Evolutionary conservation across 2,113 vertebrate species (phyloP).

Genomic region (Trichechus manatus): DNA sequence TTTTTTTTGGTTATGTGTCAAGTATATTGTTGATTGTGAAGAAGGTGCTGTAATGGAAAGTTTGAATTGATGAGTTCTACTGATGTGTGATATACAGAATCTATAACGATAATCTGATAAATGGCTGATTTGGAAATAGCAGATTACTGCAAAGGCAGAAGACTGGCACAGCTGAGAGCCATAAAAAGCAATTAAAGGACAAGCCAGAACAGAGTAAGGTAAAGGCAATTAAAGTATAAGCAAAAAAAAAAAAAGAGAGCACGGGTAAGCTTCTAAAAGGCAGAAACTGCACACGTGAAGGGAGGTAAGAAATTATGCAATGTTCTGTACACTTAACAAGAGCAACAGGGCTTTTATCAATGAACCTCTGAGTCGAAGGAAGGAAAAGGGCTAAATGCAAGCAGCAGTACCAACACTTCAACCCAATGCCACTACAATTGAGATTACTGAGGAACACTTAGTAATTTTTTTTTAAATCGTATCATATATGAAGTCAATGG

Average conservation of each 20-base stretch:
- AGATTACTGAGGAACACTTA: background rate
- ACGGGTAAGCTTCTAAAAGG: background rate
- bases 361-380: background rate
- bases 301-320: fast-evolving
- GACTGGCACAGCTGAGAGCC: background rate
- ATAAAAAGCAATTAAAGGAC: conserved; percentile 51
- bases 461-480: background rate
- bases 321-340: fast-evolving
- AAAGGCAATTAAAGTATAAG: conserved; percentile 20
- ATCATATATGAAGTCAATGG: background rate
- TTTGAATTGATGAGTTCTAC: background rate
- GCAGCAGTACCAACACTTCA: background rate
- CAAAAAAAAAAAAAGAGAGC: background rate
- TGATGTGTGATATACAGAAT: background rate
- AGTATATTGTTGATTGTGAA: background rate
- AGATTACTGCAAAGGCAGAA: background rate
- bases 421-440: background rate
- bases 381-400: background rate
- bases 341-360: background rate
- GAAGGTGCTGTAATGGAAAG: conserved; percentile 14
- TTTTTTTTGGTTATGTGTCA: conserved; percentile 42
- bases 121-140: conserved; percentile 31
- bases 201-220: conserved; percentile 40
- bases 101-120: background rate
- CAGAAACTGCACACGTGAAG: background rate